Evolutionary conservation across 2,888 invertebrate genomes (phyloP).

Genomic region (Lepidochrysops patricia): DNA sequence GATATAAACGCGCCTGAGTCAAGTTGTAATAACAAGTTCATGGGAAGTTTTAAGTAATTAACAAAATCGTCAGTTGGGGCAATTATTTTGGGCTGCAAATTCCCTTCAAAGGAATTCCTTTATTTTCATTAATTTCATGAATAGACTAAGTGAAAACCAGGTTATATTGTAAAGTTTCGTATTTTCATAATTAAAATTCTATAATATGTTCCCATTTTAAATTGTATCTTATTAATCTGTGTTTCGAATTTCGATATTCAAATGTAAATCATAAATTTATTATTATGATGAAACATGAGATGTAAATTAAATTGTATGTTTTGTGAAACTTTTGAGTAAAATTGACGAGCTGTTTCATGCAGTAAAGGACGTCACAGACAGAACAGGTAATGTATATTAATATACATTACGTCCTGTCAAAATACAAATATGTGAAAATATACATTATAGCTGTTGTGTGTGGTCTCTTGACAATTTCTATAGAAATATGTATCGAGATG

Average conservation of each 20-base stretch:
- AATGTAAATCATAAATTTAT: neutral
- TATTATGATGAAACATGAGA: neutral
- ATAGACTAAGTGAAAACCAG: conserved; percentile 18
- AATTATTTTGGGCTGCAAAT: neutral
- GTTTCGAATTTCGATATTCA: neutral
- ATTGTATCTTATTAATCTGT: neutral
- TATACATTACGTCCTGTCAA: too few species aligned
- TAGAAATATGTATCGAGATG: too few species aligned
- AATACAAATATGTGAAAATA: too few species aligned
- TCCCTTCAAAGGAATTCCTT: conserved; percentile 19
- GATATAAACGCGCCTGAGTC: neutral
- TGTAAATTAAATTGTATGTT: neutral
- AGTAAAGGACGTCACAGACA: too few species aligned
- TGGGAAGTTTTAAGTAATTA: conserved; percentile 8
- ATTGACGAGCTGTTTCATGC: neutral
- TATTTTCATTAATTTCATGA: conserved; percentile 23
- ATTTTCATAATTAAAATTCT: conserved; percentile 16
- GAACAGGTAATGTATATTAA: too few species aligned
- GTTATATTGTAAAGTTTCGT: conserved; percentile 17
- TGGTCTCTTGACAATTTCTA: too few species aligned
- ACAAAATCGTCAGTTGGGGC: conserved; percentile 6
- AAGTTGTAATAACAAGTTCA: conserved; percentile 5
- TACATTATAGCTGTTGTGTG: too few species aligned
- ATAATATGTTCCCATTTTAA: neutral
- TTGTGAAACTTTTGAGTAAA: neutral